These are phyloP conservation scores for Peromyscus polionotus DNA, from an alignment of 2,113 vertebrate species.

Conservation along the genomic window DNA sequence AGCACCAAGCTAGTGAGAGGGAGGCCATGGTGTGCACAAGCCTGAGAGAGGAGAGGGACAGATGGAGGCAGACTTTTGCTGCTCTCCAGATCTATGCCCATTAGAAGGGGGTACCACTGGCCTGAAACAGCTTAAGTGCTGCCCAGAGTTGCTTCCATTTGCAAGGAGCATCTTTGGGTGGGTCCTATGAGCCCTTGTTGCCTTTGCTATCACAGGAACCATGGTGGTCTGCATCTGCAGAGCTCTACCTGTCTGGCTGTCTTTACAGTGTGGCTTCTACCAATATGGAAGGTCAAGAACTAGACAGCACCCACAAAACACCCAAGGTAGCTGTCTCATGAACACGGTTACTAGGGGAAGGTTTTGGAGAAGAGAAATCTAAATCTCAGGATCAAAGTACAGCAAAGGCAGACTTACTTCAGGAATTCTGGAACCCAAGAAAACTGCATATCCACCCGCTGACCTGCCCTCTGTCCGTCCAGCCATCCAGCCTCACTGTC, in stretches of 20 bases:
- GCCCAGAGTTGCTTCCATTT: background rate
- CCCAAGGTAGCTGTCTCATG: background rate
- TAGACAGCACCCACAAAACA: background rate
- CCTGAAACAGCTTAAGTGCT: background rate
- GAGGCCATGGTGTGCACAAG: background rate
- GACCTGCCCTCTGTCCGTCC: background rate
- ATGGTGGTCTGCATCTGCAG: background rate
- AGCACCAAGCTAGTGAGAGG: background rate
- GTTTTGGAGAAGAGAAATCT: constrained; percentile 45
- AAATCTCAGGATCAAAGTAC: background rate
- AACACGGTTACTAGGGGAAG: background rate
- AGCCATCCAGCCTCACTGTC: background rate
- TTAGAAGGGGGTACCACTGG: background rate
- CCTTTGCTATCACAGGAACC: background rate
- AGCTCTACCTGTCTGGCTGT: background rate
- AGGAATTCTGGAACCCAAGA: constrained; percentile 43
- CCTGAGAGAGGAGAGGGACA: background rate
- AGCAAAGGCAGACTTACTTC: constrained; percentile 1
- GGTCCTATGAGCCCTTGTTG: background rate
- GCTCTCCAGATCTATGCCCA: background rate
- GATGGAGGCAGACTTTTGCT: background rate
- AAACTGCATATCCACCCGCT: background rate
- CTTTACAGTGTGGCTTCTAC: background rate
- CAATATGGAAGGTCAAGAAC: background rate
- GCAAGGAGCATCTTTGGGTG: background rate